phyloP scores from a whole-genome alignment of 2,113 vertebrate genomes.

The Pristiophorus japonicus region DNA sequence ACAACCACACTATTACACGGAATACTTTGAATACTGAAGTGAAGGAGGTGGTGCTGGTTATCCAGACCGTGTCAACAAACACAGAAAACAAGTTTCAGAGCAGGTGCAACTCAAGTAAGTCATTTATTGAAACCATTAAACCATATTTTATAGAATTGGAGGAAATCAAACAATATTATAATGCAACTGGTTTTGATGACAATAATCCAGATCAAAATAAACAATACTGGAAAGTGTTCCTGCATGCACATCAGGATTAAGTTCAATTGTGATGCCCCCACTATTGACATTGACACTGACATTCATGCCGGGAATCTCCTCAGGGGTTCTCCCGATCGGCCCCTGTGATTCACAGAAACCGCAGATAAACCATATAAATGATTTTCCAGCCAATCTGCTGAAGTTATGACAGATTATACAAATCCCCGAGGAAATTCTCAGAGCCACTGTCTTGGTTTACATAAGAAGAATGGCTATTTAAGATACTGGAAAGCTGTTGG shows the following conservation, averaged over 20 bases:
- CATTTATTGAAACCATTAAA: constrained; percentile 18
- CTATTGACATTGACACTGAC: not conserved
- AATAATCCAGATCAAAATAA: not conserved
- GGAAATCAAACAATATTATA: not conserved
- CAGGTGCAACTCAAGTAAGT: constrained; percentile 70
- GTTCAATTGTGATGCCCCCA: not conserved
- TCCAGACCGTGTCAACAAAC: constrained; percentile 62
- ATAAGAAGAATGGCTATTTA: not conserved
- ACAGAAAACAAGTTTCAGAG: constrained; percentile 60
- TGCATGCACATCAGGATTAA: not conserved
- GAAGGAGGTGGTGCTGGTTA: constrained; percentile 73
- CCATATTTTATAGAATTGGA: not conserved
- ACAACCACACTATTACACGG: constrained; percentile 70
- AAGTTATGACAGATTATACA: not conserved
- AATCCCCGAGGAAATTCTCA: not conserved
- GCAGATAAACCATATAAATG: not conserved
- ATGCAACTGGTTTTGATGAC: not conserved
- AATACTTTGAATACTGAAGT: constrained; percentile 64
- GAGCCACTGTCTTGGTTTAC: not conserved
- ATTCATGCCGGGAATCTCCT: not conserved
- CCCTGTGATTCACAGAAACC: not conserved
- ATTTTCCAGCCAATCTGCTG: not conserved
- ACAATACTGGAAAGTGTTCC: not conserved
- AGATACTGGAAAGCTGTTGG: not conserved
- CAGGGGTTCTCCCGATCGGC: not conserved